Conservation (phyloP, 2,797 vertebrate species). For the Anguilla marmorata region DNA sequence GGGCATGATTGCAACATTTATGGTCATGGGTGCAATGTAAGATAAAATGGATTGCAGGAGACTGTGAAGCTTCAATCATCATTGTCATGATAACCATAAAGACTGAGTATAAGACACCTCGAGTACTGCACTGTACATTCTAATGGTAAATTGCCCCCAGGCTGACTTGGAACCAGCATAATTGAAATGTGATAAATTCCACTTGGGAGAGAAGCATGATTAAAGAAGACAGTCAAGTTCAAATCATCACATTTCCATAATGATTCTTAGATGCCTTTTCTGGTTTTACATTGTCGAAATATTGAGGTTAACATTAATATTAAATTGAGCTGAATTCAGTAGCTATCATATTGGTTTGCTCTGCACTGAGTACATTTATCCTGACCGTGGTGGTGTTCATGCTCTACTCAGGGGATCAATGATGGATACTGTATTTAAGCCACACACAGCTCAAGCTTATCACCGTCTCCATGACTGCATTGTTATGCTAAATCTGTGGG, state of each 20-base stretch:
- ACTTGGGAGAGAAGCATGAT: background rate
- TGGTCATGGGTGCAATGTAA: background rate
- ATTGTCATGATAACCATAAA: conserved; percentile 1
- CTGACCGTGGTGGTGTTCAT: background rate
- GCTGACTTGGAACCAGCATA: background rate
- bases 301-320: background rate
- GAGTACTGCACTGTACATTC: background rate
- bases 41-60: background rate
- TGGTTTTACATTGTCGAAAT: conserved; percentile 3
- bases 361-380: background rate
- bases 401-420: background rate
- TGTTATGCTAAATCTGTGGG: background rate
- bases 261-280: background rate
- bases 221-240: background rate
- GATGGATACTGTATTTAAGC: background rate
- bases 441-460: background rate
- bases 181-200: conserved; percentile 7
- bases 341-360: background rate
- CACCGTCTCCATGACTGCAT: background rate
- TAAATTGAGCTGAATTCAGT: background rate
- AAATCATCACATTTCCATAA: background rate
- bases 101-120: background rate
- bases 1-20: background rate
- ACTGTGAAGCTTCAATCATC: background rate
- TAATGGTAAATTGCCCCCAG: background rate